Evolutionary conservation across 2,113 vertebrate genomes (phyloP).

Genomic region (Cebidichthys violaceus): DNA sequence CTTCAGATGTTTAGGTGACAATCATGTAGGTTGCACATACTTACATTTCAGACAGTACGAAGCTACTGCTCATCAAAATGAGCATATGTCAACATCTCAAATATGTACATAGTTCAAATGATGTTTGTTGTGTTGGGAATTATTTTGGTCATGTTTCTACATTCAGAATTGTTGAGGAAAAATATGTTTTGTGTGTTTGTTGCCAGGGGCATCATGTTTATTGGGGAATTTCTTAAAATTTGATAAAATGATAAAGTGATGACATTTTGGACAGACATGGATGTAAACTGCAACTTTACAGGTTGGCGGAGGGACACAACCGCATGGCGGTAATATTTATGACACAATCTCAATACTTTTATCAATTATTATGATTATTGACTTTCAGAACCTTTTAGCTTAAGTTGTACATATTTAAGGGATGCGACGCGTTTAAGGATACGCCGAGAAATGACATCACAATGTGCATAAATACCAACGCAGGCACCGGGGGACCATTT

Average conservation of each 20-base stretch:
- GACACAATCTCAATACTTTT: background rate
- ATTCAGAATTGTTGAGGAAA: background rate
- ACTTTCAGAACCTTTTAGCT: background rate
- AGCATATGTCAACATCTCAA: background rate
- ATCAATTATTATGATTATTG: background rate
- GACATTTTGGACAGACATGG: too few relatives aligned
- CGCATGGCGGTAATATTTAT: background rate
- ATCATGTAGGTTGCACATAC: background rate
- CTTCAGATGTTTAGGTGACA: background rate
- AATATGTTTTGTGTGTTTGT: background rate
- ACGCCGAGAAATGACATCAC: too few relatives aligned
- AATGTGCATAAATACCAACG: background rate
- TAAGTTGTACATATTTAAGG: background rate
- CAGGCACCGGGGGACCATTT: background rate
- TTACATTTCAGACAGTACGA: background rate
- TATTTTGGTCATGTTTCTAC: background rate
- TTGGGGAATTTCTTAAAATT: too few relatives aligned
- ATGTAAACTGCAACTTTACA: too few relatives aligned
- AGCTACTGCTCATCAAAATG: background rate
- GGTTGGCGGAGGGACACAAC: background rate
- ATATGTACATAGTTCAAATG: background rate
- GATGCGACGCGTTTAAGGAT: background rate
- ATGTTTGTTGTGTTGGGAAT: background rate
- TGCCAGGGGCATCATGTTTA: too few relatives aligned
- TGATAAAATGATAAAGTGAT: too few relatives aligned